Evolutionary conservation across 2,113 vertebrate genomes (phyloP).

Genomic region (Dendropsophus ebraccatus): DNA sequence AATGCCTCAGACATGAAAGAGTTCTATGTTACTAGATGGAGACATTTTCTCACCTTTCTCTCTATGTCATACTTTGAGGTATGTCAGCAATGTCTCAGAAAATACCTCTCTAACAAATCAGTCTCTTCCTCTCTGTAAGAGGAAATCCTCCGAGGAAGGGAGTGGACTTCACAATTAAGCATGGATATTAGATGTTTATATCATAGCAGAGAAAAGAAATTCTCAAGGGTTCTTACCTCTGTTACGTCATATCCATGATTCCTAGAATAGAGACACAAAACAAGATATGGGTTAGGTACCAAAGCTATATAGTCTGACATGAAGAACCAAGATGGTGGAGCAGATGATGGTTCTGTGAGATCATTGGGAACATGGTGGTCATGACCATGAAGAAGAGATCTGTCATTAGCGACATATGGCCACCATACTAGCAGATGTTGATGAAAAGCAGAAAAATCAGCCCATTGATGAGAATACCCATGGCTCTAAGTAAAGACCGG

Average conservation of each 20-base stretch:
- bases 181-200: background rate
- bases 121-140: background rate
- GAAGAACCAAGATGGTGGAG: background rate
- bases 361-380: background rate
- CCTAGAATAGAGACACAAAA: conserved; percentile 61
- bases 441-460: too few relatives aligned
- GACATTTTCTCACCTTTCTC: background rate
- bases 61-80: background rate
- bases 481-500: too few relatives aligned
- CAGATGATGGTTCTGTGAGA: background rate
- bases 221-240: conserved; percentile 66
- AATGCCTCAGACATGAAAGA: background rate
- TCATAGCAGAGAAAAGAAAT: background rate
- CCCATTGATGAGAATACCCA: too few relatives aligned
- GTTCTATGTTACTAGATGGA: background rate
- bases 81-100: background rate
- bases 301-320: background rate
- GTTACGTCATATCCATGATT: conserved; percentile 71
- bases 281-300: background rate
- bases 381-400: background rate
- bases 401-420: background rate
- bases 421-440: too few relatives aligned
- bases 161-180: background rate
- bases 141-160: background rate
- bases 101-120: background rate